These are phyloP conservation scores for Palythoa heliodiscus DNA, from an alignment of 92 coral and sea anemone species.

Conservation along the genomic window DNA sequence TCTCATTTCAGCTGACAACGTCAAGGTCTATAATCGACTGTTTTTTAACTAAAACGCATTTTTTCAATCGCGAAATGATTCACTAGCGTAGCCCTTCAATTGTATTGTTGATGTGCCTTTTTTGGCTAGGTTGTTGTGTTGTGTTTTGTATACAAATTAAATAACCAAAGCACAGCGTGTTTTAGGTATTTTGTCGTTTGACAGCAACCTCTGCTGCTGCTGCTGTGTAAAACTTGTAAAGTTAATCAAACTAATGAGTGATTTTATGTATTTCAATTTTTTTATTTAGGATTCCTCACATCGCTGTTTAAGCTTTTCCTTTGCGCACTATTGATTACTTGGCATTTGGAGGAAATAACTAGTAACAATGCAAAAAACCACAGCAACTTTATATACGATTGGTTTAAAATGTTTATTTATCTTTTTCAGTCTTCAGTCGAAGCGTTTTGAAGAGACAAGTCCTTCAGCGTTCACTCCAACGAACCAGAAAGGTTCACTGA, in stretches of 20 bases:
- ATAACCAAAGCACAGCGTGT: neutral
- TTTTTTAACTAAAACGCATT: neutral
- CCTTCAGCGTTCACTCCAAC: slow-evolving; percentile 14
- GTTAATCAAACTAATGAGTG: neutral
- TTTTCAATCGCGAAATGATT: neutral
- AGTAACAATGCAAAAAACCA: neutral
- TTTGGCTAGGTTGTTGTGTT: neutral
- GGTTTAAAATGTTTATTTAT: neutral
- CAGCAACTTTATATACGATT: neutral
- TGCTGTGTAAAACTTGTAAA: neutral
- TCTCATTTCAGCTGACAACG: neutral
- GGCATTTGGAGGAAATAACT: neutral
- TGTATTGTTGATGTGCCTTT: neutral
- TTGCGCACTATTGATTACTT: neutral
- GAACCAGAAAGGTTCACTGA: slow-evolving; percentile 17
- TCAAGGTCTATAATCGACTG: neutral
- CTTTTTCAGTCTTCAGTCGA: slow-evolving; percentile 21
- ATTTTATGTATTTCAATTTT: neutral
- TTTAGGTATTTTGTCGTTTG: neutral
- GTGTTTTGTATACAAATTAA: neutral
- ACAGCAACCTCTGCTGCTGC: neutral
- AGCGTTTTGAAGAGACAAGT: slow-evolving; percentile 17
- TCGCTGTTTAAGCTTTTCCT: neutral
- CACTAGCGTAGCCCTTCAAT: neutral
- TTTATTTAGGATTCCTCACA: neutral